Base-by-base conservation (phyloP, 2,888 invertebrate species). In the Anodontia alba region DNA sequence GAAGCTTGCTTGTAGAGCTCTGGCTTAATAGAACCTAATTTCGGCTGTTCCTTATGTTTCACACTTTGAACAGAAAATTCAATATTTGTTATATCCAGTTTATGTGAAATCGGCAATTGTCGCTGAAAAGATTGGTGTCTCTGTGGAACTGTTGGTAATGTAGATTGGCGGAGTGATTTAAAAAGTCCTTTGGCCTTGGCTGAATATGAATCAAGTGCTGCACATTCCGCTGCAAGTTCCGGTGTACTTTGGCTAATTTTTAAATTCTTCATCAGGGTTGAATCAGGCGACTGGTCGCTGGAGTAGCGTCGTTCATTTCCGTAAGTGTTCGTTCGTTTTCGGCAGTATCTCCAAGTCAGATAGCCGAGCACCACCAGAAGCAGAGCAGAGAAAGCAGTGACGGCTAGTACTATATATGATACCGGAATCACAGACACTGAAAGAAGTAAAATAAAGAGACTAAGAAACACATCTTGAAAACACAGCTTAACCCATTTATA, bases 71-170 rank as follows among this genome's bases (percentile, higher is more conserved):
- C 90, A 94, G 97, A 97, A 95, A 97, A 97, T 94, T 97, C 97
- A 82, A 97, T 96, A 76, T 96, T 96, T 1, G 97, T 96, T 86
- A 97, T 95, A 91, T 97, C 97, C 84, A 97, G 95, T 20, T 97
- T 96, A 92, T 97, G 97, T 0, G 97, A 97, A 8, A 62, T 33
- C 20, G 62, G 62, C 46, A 97, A 95, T 94, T 97, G 97, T 0
- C 97, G 95, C 92, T 97, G 97, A 94, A 97, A 97, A 68, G 96
- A 96, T 93, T 97, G 97, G 93, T 97, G 97, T 36, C 97, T 96
- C 66, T 96, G 97, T 8, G 97, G 97, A 7, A 97, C 97, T 71
- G 97, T 97, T 1, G 97, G 97, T 38, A 97, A 94, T 0, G 97
- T 97, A 0, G 97, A 97, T 95, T 97, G 97, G 12, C 97, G 96